Evolutionary conservation across 2,888 invertebrate species (phyloP).

Genomic region (Eledone cirrhosa): DNA sequence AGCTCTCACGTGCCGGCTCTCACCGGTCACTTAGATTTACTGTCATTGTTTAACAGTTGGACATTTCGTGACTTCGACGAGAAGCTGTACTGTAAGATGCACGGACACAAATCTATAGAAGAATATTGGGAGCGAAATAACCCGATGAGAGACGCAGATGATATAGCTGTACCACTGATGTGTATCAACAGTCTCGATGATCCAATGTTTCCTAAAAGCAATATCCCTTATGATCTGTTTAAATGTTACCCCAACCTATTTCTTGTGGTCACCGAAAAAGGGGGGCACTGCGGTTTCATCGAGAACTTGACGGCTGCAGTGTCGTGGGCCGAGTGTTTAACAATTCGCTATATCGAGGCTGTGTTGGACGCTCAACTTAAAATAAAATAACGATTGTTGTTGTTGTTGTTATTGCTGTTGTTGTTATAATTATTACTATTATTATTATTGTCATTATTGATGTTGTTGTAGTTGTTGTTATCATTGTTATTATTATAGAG

Average conservation of each 20-base stretch:
- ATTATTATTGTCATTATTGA: too few species aligned
- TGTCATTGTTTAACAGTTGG: constrained; percentile 45
- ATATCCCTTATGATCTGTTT: constrained; percentile 60
- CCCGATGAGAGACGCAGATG: constrained; percentile 62
- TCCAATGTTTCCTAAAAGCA: constrained; percentile 47
- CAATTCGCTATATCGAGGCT: constrained; percentile 48
- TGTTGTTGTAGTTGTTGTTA: too few species aligned
- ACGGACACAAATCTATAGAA: constrained; percentile 46
- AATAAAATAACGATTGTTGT: neutral
- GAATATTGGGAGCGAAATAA: constrained; percentile 60
- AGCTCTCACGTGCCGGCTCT: constrained; percentile 49
- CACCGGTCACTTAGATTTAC: constrained; percentile 46
- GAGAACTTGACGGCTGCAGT: constrained; percentile 42
- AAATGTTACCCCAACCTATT: constrained; percentile 59
- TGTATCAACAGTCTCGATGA: constrained; percentile 61
- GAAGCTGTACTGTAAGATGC: constrained; percentile 51
- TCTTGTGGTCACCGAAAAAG: constrained; percentile 54
- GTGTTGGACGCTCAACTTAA: constrained; percentile 35
- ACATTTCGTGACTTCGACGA: constrained; percentile 52
- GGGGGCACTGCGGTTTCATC: constrained; percentile 63
- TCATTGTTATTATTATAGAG: too few species aligned
- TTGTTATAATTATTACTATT: neutral
- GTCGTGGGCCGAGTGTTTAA: constrained; percentile 50
- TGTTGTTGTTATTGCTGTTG: neutral
- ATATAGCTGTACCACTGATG: constrained; percentile 60